These are phyloP conservation scores for Lucifuga dentata DNA, from an alignment of 2,113 vertebrate genomes.

Conservation along the genomic window DNA sequence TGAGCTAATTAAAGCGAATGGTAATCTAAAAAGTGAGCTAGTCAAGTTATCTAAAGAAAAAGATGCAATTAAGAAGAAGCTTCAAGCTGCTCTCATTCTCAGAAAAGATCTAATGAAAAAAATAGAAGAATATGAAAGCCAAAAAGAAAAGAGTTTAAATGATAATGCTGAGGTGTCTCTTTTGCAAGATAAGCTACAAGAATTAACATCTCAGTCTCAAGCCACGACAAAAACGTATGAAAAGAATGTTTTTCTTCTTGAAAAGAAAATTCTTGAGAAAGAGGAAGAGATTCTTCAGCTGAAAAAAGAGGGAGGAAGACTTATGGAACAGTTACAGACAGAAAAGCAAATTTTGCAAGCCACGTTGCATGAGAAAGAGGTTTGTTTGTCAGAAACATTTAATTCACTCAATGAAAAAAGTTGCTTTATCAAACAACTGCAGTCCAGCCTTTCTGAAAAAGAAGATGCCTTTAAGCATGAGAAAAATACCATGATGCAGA, in stretches of 20 bases:
- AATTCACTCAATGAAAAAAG: constrained; percentile 78
- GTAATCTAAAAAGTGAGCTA: constrained; percentile 74
- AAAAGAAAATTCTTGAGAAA: constrained; percentile 78
- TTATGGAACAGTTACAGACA: constrained; percentile 61
- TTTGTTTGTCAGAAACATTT: constrained; percentile 62
- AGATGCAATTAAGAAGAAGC: constrained; percentile 87
- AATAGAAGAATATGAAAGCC: constrained; percentile 82
- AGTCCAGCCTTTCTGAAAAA: constrained; percentile 67
- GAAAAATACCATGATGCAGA: constrained; percentile 58
- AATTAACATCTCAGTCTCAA: constrained; percentile 70
- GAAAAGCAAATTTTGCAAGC: constrained; percentile 61
- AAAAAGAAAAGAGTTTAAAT: constrained; percentile 70
- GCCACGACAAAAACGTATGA: constrained; percentile 64
- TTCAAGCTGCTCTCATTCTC: constrained; percentile 86
- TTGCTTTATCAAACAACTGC: constrained; percentile 70
- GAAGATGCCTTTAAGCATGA: constrained; percentile 72
- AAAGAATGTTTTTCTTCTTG: constrained; percentile 67
- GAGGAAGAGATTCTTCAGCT: constrained; percentile 72
- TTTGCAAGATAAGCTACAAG: constrained; percentile 66
- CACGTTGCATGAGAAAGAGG: constrained; percentile 77
- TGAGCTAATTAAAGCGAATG: constrained; percentile 73
- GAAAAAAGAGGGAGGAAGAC: constrained; percentile 53
- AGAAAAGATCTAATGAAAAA: constrained; percentile 88
- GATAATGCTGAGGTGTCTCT: constrained; percentile 64
- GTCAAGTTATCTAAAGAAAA: constrained; percentile 83